Percentiles rank a stretch among this genome's conserved stretches.
Conservation (phyloP, 2,113 vertebrate species). For the Talpa occidentalis region DNA sequence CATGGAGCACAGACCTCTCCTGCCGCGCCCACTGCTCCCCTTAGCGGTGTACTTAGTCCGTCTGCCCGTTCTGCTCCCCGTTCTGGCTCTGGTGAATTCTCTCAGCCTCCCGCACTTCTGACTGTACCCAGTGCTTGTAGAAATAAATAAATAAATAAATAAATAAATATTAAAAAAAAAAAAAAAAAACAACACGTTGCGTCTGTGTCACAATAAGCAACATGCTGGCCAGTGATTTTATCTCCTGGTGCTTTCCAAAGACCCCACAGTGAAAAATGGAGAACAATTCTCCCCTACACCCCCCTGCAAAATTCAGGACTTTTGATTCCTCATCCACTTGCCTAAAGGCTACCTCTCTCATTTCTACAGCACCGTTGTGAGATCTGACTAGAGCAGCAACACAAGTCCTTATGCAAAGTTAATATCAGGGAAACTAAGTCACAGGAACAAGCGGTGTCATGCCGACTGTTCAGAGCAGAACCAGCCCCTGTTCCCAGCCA, state of each 20-base stretch:
- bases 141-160: no score
- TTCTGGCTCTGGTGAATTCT: no score
- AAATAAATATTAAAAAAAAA: no score
- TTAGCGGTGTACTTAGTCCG: no score
- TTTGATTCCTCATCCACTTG: not conserved
- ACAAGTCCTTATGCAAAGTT: no score
- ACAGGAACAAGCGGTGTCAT: not conserved
- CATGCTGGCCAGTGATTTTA: fast-evolving
- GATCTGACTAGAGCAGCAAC: not conserved
- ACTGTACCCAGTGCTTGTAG: no score
- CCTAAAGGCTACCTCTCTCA: not conserved
- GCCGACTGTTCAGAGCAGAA: not conserved
- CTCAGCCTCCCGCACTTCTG: no score
- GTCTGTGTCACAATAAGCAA: no score
- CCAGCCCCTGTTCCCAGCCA: not conserved
- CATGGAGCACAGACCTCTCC: no score
- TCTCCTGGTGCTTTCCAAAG: not conserved
- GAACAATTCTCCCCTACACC: no score
- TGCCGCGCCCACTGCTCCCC: no score
- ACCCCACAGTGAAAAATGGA: not conserved
- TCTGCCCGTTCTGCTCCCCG: no score
- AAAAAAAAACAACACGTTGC: fast-evolving
- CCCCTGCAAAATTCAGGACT: not conserved
- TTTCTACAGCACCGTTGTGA: fast-evolving
- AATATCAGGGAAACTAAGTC: not conserved